A percentile compares a stretch with the other conserved stretches of the same genome.
These are phyloP conservation scores for Enoplosus armatus DNA, from an alignment of 2,797 vertebrate species.

Conservation along the genomic window DNA sequence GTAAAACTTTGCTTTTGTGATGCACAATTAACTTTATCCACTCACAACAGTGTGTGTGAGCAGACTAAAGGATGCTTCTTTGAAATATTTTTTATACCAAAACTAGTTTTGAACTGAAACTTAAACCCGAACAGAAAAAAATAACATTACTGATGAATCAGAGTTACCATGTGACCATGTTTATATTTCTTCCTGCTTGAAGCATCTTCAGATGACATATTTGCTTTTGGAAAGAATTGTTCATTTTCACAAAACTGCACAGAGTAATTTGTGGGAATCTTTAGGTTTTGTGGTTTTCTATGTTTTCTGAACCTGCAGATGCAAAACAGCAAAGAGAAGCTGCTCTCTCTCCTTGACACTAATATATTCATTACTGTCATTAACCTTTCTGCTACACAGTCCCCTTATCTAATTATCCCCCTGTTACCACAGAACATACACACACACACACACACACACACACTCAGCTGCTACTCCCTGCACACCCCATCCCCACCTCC, in stretches of 20 bases:
- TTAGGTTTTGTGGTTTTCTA: not conserved
- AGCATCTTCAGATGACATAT: not conserved
- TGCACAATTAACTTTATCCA: not conserved
- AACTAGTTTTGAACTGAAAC: not conserved
- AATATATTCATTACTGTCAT: conserved; percentile 83
- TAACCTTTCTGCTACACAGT: conserved; percentile 76
- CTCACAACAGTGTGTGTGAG: too few species aligned
- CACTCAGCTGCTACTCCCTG: conserved; percentile 59
- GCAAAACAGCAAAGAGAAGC: conserved; percentile 42
- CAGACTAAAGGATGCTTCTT: not conserved
- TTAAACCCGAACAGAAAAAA: not conserved
- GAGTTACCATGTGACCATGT: not conserved
- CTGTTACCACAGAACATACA: conserved; percentile 51
- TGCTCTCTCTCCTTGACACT: conserved; percentile 52
- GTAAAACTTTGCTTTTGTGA: not conserved
- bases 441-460: conserved; percentile 49
- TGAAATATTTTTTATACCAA: not conserved
- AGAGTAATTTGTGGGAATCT: not conserved
- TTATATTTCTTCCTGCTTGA: not conserved
- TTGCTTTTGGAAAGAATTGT: not conserved
- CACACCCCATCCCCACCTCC: conserved; percentile 49
- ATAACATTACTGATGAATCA: not conserved
- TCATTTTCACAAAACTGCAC: not conserved
- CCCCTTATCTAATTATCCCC: conserved; percentile 80
- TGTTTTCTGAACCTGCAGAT: conserved; percentile 32